Base-by-base conservation (phyloP, 2,113 vertebrate genomes). In the Thinocorus orbignyianus region DNA sequence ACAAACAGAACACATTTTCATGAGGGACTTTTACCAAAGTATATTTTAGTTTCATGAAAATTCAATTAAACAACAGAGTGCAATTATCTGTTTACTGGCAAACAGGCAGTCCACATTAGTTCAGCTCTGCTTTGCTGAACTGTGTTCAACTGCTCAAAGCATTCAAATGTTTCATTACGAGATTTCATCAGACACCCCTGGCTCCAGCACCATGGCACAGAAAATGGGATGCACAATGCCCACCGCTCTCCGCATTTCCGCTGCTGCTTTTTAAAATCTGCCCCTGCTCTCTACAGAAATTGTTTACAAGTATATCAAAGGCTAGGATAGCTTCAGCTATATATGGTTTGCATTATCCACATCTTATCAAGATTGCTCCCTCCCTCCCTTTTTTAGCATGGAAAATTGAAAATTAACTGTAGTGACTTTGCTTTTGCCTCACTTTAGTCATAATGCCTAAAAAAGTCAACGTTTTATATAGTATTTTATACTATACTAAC, bases 91-190 rank as follows among this genome's bases (percentile, higher is more conserved):
- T 86, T 85, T 96, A 86, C 64, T 37, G 87, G 81, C 72, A 89
- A 46, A 48, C 17, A 91, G 73, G 65, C 72, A 88, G 71, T n/a
- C 81, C 77, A 54, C 81, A 76, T 94, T 78, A 85, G 87, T 91
- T 81, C 93, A 90, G 80, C 62, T 88, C 70, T 66, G 81, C 82
- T 91, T 94, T 93, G 68, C 30, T 93, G 91, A 94, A 52, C 79
- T 82, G 69, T 83, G 58, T 92, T 81, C 73, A 93, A 65, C 54
- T 54, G 71, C 69, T 96, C 88, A 92, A 65, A 94, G 92, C 81
- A 90, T 70, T 96, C 64, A 77, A 55, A 85, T 55, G 90, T 71
- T 91, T 69, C 91, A 82, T 85, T 88, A 88, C 0, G 22, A 95
- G 77, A 92, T 78, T 72, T 90, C 82, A 78, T 88, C 88, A 90